These are phyloP conservation scores for Gorsachius goisagi DNA, from an alignment of 2,113 vertebrate species.

Conservation along the genomic window DNA sequence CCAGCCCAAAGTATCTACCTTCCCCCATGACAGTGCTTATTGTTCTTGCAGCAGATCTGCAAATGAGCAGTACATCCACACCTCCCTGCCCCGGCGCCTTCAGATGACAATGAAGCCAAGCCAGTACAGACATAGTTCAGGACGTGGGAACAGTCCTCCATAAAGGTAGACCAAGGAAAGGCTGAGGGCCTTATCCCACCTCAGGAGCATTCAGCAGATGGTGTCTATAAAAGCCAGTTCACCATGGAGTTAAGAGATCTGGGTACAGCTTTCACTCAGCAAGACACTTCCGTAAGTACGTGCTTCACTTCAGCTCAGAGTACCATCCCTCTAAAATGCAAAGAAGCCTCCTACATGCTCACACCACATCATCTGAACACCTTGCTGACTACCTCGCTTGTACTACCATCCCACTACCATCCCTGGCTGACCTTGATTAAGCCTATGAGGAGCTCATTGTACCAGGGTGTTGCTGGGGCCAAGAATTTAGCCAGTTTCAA, in stretches of 20 bases:
- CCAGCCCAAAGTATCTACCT: neutral
- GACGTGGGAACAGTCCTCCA: neutral
- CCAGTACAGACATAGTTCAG: neutral
- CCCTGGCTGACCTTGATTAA: neutral
- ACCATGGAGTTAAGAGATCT: neutral
- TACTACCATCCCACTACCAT: neutral
- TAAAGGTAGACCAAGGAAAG: neutral
- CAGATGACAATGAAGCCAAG: neutral
- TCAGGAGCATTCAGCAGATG: neutral
- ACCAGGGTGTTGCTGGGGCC: neutral
- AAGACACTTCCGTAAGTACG: neutral
- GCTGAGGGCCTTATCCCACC: neutral
- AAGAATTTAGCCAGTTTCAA: conserved; percentile 1
- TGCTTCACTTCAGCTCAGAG: neutral
- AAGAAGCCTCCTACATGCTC: neutral
- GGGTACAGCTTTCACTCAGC: neutral
- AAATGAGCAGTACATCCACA: neutral
- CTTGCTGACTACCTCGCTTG: neutral
- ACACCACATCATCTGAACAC: neutral
- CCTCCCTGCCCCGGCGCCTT: neutral
- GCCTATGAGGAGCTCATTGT: neutral
- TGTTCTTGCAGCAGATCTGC: neutral
- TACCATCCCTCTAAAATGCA: neutral
- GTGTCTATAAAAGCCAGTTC: neutral
- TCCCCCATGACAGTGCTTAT: neutral